Conservation (phyloP, 2,113 vertebrate species). For the Sigmodon hispidus region DNA sequence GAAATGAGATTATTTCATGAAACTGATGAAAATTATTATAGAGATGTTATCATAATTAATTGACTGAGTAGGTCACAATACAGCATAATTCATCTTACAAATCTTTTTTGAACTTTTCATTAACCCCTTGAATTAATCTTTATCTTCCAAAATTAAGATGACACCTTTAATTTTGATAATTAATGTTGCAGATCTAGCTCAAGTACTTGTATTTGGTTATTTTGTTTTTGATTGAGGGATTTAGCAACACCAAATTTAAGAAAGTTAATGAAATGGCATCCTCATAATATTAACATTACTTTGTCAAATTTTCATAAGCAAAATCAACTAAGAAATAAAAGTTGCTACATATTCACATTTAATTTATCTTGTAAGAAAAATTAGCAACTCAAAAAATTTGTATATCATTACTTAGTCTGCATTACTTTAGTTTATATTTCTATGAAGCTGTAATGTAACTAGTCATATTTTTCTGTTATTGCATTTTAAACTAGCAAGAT, state of each 20-base stretch:
- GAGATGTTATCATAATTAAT: not conserved
- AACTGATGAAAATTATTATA: not conserved
- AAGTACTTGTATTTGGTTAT: not conserved
- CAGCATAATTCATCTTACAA: not conserved
- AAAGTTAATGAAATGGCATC: not conserved
- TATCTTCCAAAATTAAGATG: not conserved
- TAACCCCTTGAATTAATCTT: not conserved
- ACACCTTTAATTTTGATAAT: not conserved
- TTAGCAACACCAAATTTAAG: not conserved
- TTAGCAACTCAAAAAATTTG: not conserved
- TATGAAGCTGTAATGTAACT: not conserved
- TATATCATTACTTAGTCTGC: not conserved
- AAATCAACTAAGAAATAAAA: constrained; percentile 7
- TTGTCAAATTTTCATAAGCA: not conserved
- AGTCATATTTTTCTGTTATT: not conserved
- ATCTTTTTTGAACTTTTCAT: not conserved
- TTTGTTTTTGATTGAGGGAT: not conserved
- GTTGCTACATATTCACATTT: not conserved
- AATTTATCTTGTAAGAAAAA: not conserved
- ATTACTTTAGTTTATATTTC: not conserved
- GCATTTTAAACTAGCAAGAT: not conserved
- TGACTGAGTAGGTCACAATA: not conserved
- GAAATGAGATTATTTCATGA: not conserved
- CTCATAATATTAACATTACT: not conserved
- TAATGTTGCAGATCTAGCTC: not conserved